Base-by-base conservation (phyloP, 2,888 invertebrate genomes). In the Polia nebulosa region DNA sequence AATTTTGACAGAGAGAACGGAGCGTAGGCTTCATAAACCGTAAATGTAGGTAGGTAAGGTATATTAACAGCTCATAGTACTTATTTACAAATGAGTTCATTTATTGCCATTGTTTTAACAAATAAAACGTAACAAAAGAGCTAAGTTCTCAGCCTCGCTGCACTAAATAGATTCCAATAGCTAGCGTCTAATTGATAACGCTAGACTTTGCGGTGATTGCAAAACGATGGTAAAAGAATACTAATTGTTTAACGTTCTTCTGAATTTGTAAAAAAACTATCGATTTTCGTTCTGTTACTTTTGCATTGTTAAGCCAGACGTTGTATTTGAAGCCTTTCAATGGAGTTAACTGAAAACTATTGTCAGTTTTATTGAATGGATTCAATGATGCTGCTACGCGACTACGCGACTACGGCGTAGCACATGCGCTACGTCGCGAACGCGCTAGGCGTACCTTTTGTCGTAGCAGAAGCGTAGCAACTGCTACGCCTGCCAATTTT, bases 91-190 rank as follows among this genome's bases (percentile, higher is more conserved):
- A 53, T 45, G 25, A 39, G 39, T 13, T 57, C 2, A 20, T 41
- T 58, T 29, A 39, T 47, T 52, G 29, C 11, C 32, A 56, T n/a
- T 25, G 34, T 52, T n/a, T 15, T 25, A 13, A 20, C 13, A 49
- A 47, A 57, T 51, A 47, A 72, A 72, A 61, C 6, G 29, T 47
- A 60, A 55, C 34, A 55, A 69, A 71, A 55, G 15, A 53, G 25
- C 29, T 32, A 20, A 53, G 17, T 56, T 39, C 20, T 27, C 44
- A 41, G 29, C 11, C 45, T 29, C 29, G 25, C 65, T 51, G 32
- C 81, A 67, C 53, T 62, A 72, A 78, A 76, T 53, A 67, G 41
- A 77, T 72, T 80, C 53, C 67, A 60, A 77, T 66, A 77, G 68
- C 66, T 29, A 47, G 44, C 63, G 60, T 61, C 56, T 80, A 68